These are phyloP conservation scores for Seriola dumerili DNA, from an alignment of 2,113 vertebrate genomes.

Conservation along the genomic window DNA sequence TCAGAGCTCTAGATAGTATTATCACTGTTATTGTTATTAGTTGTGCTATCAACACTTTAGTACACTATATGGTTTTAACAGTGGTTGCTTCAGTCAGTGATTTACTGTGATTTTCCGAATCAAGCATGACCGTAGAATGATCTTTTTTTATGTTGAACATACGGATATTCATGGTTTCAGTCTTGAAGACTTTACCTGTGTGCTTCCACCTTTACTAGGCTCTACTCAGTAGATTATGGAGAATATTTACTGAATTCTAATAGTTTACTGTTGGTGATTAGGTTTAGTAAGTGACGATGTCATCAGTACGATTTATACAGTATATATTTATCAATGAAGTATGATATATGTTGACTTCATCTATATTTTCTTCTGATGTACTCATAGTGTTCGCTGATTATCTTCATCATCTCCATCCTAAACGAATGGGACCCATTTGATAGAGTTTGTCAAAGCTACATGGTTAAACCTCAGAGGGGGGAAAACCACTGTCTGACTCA, in stretches of 20 bases:
- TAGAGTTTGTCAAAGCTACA: conserved; percentile 31
- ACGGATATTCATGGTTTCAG: conserved; percentile 48
- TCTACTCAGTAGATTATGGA: conserved; percentile 37
- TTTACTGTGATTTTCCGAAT: conserved; percentile 58
- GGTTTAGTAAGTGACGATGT: conserved; percentile 52
- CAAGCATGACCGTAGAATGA: conserved; percentile 48
- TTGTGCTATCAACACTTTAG: conserved; percentile 52
- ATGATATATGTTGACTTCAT: conserved; percentile 35
- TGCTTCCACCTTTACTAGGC: conserved; percentile 51
- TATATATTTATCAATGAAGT: conserved; percentile 50
- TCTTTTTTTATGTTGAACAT: conserved; percentile 43
- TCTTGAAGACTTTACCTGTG: conserved; percentile 43
- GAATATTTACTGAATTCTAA: conserved; percentile 56
- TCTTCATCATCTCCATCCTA: conserved; percentile 33
- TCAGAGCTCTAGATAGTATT: conserved; percentile 47
- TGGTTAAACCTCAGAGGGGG: conserved; percentile 35
- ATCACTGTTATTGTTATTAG: conserved; percentile 44
- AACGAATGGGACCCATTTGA: conserved; percentile 30
- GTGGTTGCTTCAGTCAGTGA: conserved; percentile 49
- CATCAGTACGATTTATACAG: conserved; percentile 49
- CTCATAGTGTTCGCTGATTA: conserved; percentile 32
- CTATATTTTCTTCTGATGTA: conserved; percentile 47
- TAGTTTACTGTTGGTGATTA: conserved; percentile 51
- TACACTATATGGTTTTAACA: conserved; percentile 46
- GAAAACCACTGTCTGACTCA: conserved; percentile 50